phyloP scores from a whole-genome alignment of 1,140 invertebrate species.

The Chrysopa pallens region DNA sequence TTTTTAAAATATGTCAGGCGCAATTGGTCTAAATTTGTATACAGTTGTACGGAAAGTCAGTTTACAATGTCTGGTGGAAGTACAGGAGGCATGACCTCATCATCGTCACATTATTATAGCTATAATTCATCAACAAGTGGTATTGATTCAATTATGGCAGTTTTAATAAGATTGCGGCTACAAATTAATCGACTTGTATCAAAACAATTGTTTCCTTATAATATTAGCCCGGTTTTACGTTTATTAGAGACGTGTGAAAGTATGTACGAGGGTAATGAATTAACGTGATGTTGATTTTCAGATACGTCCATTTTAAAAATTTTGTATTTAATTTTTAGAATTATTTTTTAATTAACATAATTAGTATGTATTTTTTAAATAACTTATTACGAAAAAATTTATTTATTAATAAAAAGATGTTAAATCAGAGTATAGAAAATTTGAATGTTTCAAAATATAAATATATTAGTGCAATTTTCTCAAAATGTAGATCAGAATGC shows the following conservation, averaged over 20 bases:
- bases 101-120: too few relatives aligned
- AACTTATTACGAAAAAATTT: too few relatives aligned
- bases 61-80: conserved; percentile 17
- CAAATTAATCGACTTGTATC: conserved; percentile 67
- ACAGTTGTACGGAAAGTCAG: conserved; percentile 41
- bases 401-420: too few relatives aligned
- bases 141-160: conserved; percentile 65
- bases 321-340: too few relatives aligned
- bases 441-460: too few relatives aligned
- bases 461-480: too few relatives aligned
- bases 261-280: conserved; percentile 64
- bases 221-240: conserved; percentile 71
- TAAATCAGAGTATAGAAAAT: too few relatives aligned
- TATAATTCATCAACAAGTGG: conserved; percentile 26
- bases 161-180: conserved; percentile 58
- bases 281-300: conserved; percentile 28
- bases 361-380: too few relatives aligned
- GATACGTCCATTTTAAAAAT: too few relatives aligned
- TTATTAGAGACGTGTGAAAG: conserved; percentile 70
- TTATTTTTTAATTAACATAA: too few relatives aligned
- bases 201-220: conserved; percentile 71
- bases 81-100: too few relatives aligned
- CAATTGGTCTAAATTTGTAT: conserved; percentile 68
- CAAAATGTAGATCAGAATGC: too few relatives aligned
- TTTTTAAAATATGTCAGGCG: conserved; percentile 70